phyloP scores from a whole-genome alignment of 2,797 vertebrate species.

The Corythornis leucogaster region DNA sequence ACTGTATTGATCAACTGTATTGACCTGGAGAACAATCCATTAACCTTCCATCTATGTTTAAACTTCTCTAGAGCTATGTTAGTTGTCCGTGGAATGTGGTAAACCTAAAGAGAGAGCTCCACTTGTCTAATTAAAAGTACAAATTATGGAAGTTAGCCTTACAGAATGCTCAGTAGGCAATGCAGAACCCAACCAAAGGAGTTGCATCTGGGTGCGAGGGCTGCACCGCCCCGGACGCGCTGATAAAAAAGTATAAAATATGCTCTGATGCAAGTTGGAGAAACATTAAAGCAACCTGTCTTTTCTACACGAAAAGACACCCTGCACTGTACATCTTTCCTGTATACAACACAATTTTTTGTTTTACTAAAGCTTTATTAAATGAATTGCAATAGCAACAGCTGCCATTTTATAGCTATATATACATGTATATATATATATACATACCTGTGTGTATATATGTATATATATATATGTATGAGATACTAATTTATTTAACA shows the following conservation, averaged over 20 bases:
- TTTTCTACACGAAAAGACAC: conserved; percentile 86
- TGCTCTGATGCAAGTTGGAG: conserved; percentile 82
- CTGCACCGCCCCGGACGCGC: conserved; percentile 74
- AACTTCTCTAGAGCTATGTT: conserved; percentile 57
- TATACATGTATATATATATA: conserved; percentile 72
- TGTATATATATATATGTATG: conserved; percentile 78
- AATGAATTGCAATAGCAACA: conserved; percentile 91
- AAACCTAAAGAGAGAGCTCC: conserved; percentile 58
- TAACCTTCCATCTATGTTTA: conserved; percentile 67
- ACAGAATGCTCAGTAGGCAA: conserved; percentile 71
- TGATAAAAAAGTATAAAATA: conserved; percentile 82
- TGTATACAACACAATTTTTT: conserved; percentile 88
- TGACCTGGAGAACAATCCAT: conserved; percentile 66
- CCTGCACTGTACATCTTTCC: conserved; percentile 83
- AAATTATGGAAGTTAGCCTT: conserved; percentile 74
- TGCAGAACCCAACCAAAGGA: conserved; percentile 73
- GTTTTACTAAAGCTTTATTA: conserved; percentile 90
- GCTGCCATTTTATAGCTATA: conserved; percentile 80
- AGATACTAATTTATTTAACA: conserved; percentile 84
- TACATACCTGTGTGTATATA: conserved; percentile 74
- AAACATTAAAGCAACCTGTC: conserved; percentile 88
- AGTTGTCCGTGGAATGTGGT: conserved; percentile 28
- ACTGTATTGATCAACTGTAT: conserved; percentile 28
- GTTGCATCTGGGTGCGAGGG: conserved; percentile 76
- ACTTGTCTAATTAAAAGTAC: conserved; percentile 68